phyloP scores from a whole-genome alignment of 2,113 vertebrate genomes.

The Zootoca vivipara region DNA sequence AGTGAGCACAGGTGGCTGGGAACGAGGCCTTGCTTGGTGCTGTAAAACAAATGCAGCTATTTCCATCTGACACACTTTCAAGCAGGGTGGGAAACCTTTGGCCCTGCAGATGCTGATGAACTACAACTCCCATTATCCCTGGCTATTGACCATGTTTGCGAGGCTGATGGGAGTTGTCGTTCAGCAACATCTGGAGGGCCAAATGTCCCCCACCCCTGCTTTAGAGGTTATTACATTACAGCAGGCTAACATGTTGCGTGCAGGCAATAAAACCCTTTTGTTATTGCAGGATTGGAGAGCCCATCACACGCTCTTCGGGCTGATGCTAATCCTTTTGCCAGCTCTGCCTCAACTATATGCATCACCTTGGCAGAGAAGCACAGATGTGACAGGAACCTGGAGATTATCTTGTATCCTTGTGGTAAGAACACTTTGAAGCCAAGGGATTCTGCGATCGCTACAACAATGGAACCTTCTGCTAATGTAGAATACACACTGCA shows the following conservation, averaged over 20 bases:
- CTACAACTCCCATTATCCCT: too few relatives aligned
- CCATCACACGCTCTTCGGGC: conserved; percentile 91
- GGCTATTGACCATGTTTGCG: too few relatives aligned
- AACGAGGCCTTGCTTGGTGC: neutral
- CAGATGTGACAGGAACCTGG: conserved; percentile 86
- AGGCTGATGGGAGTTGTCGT: too few relatives aligned
- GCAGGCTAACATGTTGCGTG: neutral
- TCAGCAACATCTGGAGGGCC: too few relatives aligned
- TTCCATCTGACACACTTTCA: neutral
- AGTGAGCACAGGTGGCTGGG: neutral
- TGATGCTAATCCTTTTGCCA: conserved; percentile 90
- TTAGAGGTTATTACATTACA: neutral
- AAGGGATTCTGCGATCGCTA: neutral
- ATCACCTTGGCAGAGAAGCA: conserved; percentile 94
- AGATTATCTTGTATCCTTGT: conserved; percentile 93
- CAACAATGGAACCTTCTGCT: neutral
- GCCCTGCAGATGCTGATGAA: too few relatives aligned
- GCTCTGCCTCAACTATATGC: conserved; percentile 88
- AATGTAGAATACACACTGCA: neutral
- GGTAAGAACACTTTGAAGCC: conserved; percentile 72
- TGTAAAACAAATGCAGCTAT: neutral
- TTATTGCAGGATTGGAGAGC: conserved; percentile 88
- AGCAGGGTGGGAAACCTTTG: too few relatives aligned
- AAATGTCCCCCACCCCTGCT: neutral
- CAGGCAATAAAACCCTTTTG: neutral